Evolutionary conservation across 2,888 invertebrate genomes (phyloP).

Genomic region (Acleris emargana): DNA sequence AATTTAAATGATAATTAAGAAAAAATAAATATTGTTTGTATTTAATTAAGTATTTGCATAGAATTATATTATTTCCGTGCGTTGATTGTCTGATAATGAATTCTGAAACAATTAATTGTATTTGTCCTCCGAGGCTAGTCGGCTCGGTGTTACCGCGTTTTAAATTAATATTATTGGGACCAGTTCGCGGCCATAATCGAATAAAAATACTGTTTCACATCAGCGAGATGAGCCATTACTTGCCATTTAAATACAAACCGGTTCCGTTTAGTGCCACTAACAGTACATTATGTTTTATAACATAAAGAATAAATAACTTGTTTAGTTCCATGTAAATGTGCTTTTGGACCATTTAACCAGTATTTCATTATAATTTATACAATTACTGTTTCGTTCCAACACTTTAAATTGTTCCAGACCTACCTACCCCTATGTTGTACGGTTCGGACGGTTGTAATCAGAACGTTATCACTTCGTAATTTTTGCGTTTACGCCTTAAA

Average conservation of each 20-base stretch:
- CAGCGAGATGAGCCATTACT: constrained; percentile 12
- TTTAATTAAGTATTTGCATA: constrained; percentile 11
- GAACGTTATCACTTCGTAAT: too few relatives aligned
- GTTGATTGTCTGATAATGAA: constrained; percentile 12
- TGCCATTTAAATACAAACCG: constrained; percentile 15
- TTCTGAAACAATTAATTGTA: constrained; percentile 14
- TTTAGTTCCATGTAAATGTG: constrained; percentile 20
- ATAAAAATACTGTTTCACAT: constrained; percentile 29
- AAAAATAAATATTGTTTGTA: background rate
- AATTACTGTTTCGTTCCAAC: constrained; percentile 15
- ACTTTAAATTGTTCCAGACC: constrained; percentile 12
- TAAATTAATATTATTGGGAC: background rate
- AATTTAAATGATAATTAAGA: constrained; percentile 7
- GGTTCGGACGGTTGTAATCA: too few relatives aligned
- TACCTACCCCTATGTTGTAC: too few relatives aligned
- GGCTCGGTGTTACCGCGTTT: constrained; percentile 7
- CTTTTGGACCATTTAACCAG: constrained; percentile 24
- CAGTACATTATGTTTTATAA: constrained; percentile 34
- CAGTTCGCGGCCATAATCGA: constrained; percentile 16
- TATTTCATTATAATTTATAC: constrained; percentile 18
- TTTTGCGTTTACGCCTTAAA: too few relatives aligned
- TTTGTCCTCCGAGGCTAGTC: constrained; percentile 8
- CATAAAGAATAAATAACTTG: constrained; percentile 25
- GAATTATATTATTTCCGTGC: background rate
- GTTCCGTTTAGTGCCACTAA: constrained; percentile 24